Evolutionary conservation across 2,888 invertebrate species (phyloP).

Genomic region (Lymantria monacha): DNA sequence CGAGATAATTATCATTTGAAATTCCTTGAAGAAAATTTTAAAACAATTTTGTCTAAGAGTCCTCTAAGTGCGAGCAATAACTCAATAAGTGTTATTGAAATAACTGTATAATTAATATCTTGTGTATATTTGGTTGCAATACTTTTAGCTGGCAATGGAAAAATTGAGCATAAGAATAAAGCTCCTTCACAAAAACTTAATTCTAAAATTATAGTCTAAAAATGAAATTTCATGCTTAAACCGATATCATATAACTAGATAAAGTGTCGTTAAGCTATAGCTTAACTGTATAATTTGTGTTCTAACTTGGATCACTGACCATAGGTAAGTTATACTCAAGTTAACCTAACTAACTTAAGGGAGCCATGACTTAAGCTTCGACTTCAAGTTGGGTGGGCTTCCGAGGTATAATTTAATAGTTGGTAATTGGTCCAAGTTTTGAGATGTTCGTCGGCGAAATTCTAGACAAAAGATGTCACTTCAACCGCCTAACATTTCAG

Average conservation of each 20-base stretch:
- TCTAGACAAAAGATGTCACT: background rate
- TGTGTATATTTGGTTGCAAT: no score
- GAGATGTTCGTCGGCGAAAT: background rate
- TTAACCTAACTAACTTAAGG: slow-evolving; percentile 45
- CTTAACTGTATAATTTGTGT: slow-evolving; percentile 32
- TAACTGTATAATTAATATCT: no score
- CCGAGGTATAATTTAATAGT: slow-evolving; percentile 46
- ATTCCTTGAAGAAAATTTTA: background rate
- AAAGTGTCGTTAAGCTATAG: slow-evolving; percentile 26
- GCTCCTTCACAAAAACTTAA: no score
- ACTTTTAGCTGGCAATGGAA: no score
- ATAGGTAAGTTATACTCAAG: slow-evolving; percentile 37
- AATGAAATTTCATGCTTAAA: slow-evolving; percentile 6
- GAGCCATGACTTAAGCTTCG: slow-evolving; percentile 41
- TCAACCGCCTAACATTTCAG: background rate
- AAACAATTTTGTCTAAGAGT: no score
- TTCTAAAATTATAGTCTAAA: background rate
- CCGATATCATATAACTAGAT: slow-evolving; percentile 24
- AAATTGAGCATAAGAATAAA: no score
- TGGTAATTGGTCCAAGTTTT: slow-evolving; percentile 25
- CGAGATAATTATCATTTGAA: background rate
- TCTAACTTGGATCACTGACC: slow-evolving; percentile 41
- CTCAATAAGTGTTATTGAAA: no score
- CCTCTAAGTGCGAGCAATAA: no score
- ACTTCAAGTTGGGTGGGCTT: slow-evolving; percentile 39